Evolutionary conservation across 2,113 vertebrate genomes (phyloP).

Genomic region (Syngnathoides biaculeatus): DNA sequence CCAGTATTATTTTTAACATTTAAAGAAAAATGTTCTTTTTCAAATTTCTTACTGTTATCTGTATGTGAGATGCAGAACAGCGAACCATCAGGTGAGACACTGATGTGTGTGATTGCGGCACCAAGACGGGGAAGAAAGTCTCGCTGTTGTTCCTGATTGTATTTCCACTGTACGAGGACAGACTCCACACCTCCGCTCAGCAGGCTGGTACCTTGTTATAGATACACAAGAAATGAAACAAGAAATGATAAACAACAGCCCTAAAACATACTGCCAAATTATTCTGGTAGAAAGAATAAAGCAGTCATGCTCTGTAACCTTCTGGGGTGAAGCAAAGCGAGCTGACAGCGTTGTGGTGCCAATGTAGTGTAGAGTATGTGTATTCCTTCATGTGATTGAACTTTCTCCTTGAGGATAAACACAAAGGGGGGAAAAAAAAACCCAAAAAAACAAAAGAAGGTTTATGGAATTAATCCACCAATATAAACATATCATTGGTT

Average conservation of each 20-base stretch:
- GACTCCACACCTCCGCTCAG: slow-evolving; percentile 90
- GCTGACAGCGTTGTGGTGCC: slow-evolving; percentile 85
- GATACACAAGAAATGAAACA: no score
- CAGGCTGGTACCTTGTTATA: slow-evolving; percentile 78
- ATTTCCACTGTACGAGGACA: slow-evolving; percentile 88
- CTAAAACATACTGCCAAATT: not conserved
- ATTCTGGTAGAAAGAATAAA: not conserved
- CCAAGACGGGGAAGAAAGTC: slow-evolving; percentile 92
- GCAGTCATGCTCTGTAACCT: slow-evolving; percentile 73
- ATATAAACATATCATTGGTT: not conserved
- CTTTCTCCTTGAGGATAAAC: slow-evolving; percentile 81
- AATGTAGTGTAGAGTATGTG: slow-evolving; percentile 84
- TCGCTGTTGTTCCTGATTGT: slow-evolving; percentile 71
- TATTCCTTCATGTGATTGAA: slow-evolving; percentile 84
- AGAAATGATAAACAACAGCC: slow-evolving; percentile 4
- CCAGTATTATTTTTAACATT: not conserved
- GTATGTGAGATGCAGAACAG: slow-evolving; percentile 84
- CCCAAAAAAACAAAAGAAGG: not conserved
- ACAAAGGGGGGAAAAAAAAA: not conserved
- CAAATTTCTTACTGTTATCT: slow-evolving; percentile 89
- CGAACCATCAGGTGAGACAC: slow-evolving; percentile 79
- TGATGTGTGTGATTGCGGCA: slow-evolving; percentile 81
- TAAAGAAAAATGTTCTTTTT: not conserved
- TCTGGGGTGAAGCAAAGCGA: slow-evolving; percentile 85
- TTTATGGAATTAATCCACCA: not conserved